phyloP scores from a whole-genome alignment of 1,140 invertebrate species.

The Calephelis virginiensis region DNA sequence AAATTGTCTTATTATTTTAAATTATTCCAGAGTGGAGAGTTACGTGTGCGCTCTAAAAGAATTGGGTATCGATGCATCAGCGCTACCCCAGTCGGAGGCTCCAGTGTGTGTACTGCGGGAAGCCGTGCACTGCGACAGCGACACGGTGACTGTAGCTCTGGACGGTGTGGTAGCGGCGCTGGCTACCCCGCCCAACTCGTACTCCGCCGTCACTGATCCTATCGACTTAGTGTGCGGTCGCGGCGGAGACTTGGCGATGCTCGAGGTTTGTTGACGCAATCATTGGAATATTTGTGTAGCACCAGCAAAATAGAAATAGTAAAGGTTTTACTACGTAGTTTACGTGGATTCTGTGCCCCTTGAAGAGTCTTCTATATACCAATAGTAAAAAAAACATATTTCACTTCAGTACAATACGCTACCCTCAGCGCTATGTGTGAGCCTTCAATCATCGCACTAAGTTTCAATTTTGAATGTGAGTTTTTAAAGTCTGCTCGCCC shows the following conservation, averaged over 20 bases:
- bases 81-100: slow-evolving; percentile 54
- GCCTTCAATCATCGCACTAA: too few relatives aligned
- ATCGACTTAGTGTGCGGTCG: slow-evolving; percentile 85
- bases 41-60: slow-evolving; percentile 80
- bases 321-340: too few relatives aligned
- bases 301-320: too few relatives aligned
- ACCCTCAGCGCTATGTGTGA: too few relatives aligned
- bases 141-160: slow-evolving; percentile 76
- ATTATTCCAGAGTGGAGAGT: slow-evolving; percentile 57
- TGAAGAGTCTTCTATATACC: too few relatives aligned
- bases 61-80: slow-evolving; percentile 64
- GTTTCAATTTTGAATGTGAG: too few relatives aligned
- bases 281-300: slow-evolving; percentile 9
- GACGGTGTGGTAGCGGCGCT: slow-evolving; percentile 85
- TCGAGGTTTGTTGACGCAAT: slow-evolving; percentile 73
- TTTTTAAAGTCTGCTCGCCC: too few relatives aligned
- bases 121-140: slow-evolving; percentile 79
- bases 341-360: too few relatives aligned
- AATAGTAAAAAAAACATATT: too few relatives aligned
- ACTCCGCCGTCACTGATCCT: slow-evolving; percentile 85
- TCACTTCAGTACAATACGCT: too few relatives aligned
- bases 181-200: slow-evolving; percentile 87
- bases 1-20: neutral
- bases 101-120: slow-evolving; percentile 81
- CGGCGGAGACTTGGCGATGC: slow-evolving; percentile 83